These are phyloP conservation scores for Cistogaster globosa DNA, from an alignment of 2,888 invertebrate genomes.

Conservation along the genomic window DNA sequence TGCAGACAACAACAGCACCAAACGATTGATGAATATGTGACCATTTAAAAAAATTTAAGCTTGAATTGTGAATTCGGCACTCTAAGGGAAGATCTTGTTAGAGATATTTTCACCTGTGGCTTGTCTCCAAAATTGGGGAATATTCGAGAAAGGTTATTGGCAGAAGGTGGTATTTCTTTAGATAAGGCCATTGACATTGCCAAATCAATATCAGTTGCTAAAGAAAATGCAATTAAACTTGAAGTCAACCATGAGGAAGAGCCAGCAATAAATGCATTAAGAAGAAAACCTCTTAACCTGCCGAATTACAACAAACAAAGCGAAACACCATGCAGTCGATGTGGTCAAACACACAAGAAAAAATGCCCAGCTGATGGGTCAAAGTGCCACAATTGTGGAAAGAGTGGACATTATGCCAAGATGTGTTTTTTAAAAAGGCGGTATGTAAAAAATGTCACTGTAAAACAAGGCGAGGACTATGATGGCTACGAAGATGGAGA, in stretches of 20 bases:
- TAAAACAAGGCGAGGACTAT: constrained; percentile 2
- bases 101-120: constrained; percentile 63
- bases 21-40: constrained; percentile 13
- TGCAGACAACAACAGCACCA: constrained; percentile 7
- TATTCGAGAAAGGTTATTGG: constrained; percentile 57
- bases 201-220: constrained; percentile 1
- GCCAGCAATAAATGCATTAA: constrained; percentile 1
- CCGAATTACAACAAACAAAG: neutral
- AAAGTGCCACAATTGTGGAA: constrained; percentile 49
- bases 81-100: constrained; percentile 35
- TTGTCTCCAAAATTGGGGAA: constrained; percentile 49
- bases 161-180: constrained; percentile 36
- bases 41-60: constrained; percentile 11
- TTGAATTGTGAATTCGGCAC: constrained; percentile 57
- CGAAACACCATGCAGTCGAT: constrained; percentile 10
- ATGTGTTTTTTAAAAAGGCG: constrained; percentile 38
- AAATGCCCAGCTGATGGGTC: constrained; percentile 60
- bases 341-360: constrained; percentile 52
- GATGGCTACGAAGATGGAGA: neutral
- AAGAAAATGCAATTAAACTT: constrained; percentile 7
- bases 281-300: neutral
- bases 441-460: constrained; percentile 16
- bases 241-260: neutral
- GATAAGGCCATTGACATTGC: constrained; percentile 12
- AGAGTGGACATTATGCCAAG: constrained; percentile 54